phyloP scores from a whole-genome alignment of 2,797 vertebrate species.

The Labeo calbasu region DNA sequence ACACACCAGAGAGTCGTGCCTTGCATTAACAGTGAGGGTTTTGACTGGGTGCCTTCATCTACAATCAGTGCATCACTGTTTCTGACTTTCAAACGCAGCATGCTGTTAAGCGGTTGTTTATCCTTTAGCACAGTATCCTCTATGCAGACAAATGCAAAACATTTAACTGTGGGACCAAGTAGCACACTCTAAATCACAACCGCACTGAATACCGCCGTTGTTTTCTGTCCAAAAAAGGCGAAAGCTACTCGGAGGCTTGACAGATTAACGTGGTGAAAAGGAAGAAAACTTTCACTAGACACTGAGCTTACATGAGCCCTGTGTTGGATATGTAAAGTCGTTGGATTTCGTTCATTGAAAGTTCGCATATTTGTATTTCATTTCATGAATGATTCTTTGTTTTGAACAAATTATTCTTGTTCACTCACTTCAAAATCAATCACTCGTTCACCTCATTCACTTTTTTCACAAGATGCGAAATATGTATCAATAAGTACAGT shows the following conservation, averaged over 20 bases:
- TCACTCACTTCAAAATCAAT: background rate
- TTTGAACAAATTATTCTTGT: background rate
- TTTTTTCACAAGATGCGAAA: no score
- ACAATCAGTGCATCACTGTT: constrained; percentile 45
- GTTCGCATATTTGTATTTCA: background rate
- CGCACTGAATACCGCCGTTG: constrained; percentile 55
- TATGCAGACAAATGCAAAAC: constrained; percentile 36
- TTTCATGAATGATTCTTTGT: background rate
- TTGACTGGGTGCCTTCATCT: constrained; percentile 46
- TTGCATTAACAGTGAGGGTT: constrained; percentile 57
- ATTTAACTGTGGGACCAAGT: constrained; percentile 39
- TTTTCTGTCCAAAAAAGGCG: constrained; percentile 44
- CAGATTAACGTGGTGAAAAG: constrained; percentile 34
- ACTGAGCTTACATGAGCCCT: background rate
- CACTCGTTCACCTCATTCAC: background rate
- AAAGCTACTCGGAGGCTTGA: constrained; percentile 27
- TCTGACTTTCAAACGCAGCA: constrained; percentile 44
- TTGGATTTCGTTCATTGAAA: background rate
- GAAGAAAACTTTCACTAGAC: constrained; percentile 27
- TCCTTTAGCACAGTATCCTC: constrained; percentile 47
- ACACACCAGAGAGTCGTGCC: constrained; percentile 49
- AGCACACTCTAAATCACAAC: constrained; percentile 49
- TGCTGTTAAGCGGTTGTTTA: constrained; percentile 51
- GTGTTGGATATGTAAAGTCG: constrained; percentile 4
- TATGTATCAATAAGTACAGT: no score